Evolutionary conservation across 2,113 vertebrate genomes (phyloP).

Genomic region (Ursus arctos): DNA sequence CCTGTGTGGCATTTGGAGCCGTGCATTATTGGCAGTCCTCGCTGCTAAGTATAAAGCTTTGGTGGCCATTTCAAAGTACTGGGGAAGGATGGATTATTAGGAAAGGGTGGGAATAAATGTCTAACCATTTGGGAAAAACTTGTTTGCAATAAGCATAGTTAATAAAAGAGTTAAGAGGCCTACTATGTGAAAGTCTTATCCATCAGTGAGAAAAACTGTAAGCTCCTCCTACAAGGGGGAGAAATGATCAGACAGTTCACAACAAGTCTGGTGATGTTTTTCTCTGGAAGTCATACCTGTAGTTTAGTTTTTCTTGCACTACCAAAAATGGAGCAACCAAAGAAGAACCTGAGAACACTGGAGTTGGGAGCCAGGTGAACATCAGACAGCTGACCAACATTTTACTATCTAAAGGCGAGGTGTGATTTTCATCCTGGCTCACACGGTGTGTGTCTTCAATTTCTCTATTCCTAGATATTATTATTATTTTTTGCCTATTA

Average conservation of each 20-base stretch:
- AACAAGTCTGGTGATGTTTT: not conserved
- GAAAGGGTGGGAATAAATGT: not conserved
- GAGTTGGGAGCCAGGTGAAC: not conserved
- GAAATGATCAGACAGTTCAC: not conserved
- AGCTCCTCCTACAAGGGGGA: not conserved
- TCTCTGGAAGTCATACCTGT: not conserved
- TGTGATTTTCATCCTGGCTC: not conserved
- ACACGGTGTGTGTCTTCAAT: not conserved
- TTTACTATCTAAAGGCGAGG: not conserved
- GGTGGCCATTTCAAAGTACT: not conserved
- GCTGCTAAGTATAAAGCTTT: not conserved
- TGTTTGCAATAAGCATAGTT: not conserved
- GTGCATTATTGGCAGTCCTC: accelerated
- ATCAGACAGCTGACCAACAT: not conserved
- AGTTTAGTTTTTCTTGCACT: not conserved
- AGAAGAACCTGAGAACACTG: not conserved
- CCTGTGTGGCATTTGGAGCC: not conserved
- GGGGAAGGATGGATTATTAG: not conserved
- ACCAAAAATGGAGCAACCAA: not conserved
- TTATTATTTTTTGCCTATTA: not conserved
- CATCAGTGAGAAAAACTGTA: not conserved
- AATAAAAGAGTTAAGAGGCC: not conserved
- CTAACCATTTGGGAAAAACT: not conserved
- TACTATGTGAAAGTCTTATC: not conserved
- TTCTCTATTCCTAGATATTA: not conserved